Percentiles rank a stretch among this genome's conserved stretches.
These are phyloP conservation scores for Cercocebus atys DNA, from an alignment of 2,113 vertebrate species.

Conservation along the genomic window DNA sequence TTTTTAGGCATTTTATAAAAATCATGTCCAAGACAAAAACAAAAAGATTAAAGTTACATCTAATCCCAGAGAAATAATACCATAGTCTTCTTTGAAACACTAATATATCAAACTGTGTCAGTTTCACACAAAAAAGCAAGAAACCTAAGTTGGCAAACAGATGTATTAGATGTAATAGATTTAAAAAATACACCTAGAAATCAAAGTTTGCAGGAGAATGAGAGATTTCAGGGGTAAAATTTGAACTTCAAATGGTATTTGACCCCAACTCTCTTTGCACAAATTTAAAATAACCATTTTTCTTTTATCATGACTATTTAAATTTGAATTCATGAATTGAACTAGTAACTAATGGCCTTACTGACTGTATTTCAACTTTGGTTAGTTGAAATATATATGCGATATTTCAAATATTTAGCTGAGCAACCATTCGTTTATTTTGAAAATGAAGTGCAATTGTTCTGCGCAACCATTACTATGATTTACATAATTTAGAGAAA, in stretches of 20 bases:
- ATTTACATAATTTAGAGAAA: not conserved
- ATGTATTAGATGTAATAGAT: too few relatives aligned
- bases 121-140: not conserved
- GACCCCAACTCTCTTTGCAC: not conserved
- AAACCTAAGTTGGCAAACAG: not conserved
- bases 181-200: not conserved
- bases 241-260: not conserved
- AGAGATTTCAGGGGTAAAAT: not conserved
- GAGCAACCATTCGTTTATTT: not conserved
- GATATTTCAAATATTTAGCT: constrained; percentile 17
- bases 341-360: not conserved
- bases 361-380: not conserved
- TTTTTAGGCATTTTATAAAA: not conserved
- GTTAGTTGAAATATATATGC: not conserved
- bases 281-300: not conserved
- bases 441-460: not conserved
- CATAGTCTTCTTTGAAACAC: not conserved
- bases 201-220: not conserved
- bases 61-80: not conserved
- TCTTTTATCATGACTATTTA: not conserved
- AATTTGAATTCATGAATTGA: not conserved
- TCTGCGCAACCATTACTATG: not conserved
- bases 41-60: not conserved
- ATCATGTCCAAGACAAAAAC: not conserved
- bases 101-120: not conserved